These are phyloP conservation scores for Palythoa grandis DNA, from an alignment of 92 coral and sea anemone genomes.

Conservation along the genomic window DNA sequence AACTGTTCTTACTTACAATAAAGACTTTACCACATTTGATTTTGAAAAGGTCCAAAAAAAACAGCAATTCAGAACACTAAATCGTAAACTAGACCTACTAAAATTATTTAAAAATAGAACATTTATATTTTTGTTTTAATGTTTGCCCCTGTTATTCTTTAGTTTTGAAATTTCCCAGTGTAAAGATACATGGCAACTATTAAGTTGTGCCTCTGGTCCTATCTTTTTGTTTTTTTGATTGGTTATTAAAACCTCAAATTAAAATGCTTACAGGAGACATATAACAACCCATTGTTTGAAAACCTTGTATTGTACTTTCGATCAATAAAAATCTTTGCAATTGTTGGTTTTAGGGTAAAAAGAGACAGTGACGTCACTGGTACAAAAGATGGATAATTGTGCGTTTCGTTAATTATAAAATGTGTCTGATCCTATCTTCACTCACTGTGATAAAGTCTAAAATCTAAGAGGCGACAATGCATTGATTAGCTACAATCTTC, in stretches of 20 bases:
- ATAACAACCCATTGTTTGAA: background rate
- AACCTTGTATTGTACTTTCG: background rate
- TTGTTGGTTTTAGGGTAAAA: background rate
- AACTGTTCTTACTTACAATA: too few species aligned
- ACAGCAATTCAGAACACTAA: too few species aligned
- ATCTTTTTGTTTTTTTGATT: background rate
- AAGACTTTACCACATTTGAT: too few species aligned
- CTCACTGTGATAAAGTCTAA: background rate
- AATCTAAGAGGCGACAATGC: background rate
- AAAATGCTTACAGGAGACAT: background rate
- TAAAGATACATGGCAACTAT: background rate
- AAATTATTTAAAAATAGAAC: too few species aligned
- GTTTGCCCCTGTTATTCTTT: too few species aligned
- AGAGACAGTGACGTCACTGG: conserved; percentile 22
- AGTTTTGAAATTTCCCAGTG: too few species aligned
- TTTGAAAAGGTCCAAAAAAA: too few species aligned
- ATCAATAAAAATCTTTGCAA: conserved; percentile 18
- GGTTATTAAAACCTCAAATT: background rate
- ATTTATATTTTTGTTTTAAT: too few species aligned
- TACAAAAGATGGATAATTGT: conserved; percentile 19
- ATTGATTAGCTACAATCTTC: conserved; percentile 5
- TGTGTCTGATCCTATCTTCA: background rate
- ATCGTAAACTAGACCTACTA: too few species aligned
- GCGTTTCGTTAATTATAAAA: conserved; percentile 5
- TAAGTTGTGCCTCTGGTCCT: background rate